Base-by-base conservation (phyloP, 2,113 vertebrate species). In the Cottus gobio region DNA sequence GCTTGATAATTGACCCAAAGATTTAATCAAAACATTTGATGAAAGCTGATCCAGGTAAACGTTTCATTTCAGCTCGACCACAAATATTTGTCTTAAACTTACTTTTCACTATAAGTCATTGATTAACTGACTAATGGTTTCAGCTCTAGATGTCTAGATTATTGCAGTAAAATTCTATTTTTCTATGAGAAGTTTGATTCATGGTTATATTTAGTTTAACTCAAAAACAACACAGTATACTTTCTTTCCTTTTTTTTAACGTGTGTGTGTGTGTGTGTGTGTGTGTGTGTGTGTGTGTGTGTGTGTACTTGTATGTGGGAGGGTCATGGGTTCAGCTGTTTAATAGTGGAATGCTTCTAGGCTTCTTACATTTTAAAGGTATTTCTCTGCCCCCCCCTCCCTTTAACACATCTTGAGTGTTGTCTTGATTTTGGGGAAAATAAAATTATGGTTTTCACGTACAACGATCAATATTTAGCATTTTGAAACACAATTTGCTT, bases 401-500 rank as follows among this genome's bases (percentile, higher is more conserved):
- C 44, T 67, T 16, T 20, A 69, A 63, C 34, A 5, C 26, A 24
- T 62, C 34, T 39, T 30, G 44, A 73, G 37, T 7, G 5, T 18
- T 2, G 13, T 28, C 48, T 57, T 69, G 48, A n/a, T 31, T 60
- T 50, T 9, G 24, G 12, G 3, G 1, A 42, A 42, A 42, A 30
- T 0, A 28, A 61, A 61, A 11, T 7, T 48, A 76, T 64, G 36
- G 11, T 36, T 83, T 71, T 67, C 36, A 52, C 36, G 60, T 70
- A 4, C 7, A 36, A 36, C 39, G 34, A 46, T 77, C 58, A 62
- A 15, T 28, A 60, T 60, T 61, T 71, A 48, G 58, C 39, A 57
- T 72, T 84, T 64, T 46, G 44, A 82, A 77, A 85, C 82, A 69
- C 13, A 5, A 63, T 67, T 50, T 79, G 20, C 44, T 31, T 66